Evolutionary conservation across 2,888 invertebrate species (phyloP), one percentile per base, ranked within the genome.

Genomic region (Pardosa pseudoannulata): DNA sequence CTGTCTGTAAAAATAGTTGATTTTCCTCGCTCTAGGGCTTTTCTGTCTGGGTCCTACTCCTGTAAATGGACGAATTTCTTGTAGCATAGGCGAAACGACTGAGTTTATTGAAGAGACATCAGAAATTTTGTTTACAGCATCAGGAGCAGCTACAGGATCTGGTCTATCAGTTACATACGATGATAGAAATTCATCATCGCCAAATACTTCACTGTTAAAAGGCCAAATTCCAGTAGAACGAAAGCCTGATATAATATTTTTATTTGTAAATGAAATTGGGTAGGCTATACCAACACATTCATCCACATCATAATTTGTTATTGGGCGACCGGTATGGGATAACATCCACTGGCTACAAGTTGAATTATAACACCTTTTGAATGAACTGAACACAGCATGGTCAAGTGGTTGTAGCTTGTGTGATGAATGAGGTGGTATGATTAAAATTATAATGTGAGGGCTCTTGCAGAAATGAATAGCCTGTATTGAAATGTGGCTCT

Each of bases 331-430:
- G n/a, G n/a, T n/a, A 27, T 62, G 50, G 2, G 41, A 39, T 62
- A 46, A 56, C 32, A 74, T n/a, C 74, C 62, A 74, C 1, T 32
- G 11, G 16, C 36, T 27, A 1, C 11, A 9, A 56, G 62, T 62
- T 23, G 16, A 5, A 32, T 62, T 74, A 29, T 27, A 56, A 29
- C 16, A 56, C 2, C 28, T 32, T 39, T 65, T 76, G 6, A 39
- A 64, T 28, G 67, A n/a, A 9, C 76, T 67, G 67, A 19, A 65
- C 23, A 76, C 91, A 11, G 92, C 16, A 19, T 31, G 11, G 29
- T 74, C 62, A 11, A 74, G 89, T 11, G 92, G 92, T 89, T 92
- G 92, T 65, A 92, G 75, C 88, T 91, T 91, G 73, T 91, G 91
- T 3, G 91, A 90, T 73, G 91, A 90, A 88, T 92, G 91, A 11